Percentiles rank a stretch among this genome's conserved stretches.
phyloP scores from a whole-genome alignment of 1,140 invertebrate genomes.

The Eumaeus atala region DNA sequence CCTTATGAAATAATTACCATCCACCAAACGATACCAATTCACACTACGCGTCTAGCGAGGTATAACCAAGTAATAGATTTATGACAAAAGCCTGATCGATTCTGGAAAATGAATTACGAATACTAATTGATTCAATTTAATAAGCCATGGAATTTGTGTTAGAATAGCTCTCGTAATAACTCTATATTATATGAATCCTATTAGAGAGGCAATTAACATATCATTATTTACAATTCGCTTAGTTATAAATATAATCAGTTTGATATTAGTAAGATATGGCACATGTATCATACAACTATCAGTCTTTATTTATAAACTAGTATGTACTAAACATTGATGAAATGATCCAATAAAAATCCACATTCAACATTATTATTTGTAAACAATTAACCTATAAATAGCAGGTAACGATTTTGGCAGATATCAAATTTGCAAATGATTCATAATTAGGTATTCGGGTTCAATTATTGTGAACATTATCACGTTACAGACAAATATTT shows the following conservation, averaged over 20 bases:
- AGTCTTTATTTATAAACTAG: slow-evolving; percentile 10
- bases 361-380: slow-evolving; percentile 1
- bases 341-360: slow-evolving; percentile 5
- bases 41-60: not conserved
- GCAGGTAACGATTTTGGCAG: not conserved
- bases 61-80: slow-evolving; percentile 1
- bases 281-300: slow-evolving; percentile 13
- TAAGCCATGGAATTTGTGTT: slow-evolving; percentile 1
- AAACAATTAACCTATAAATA: slow-evolving; percentile 2
- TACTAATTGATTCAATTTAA: not conserved
- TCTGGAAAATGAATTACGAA: not conserved
- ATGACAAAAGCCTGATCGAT: slow-evolving; percentile 3
- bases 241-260: not conserved
- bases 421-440: not conserved
- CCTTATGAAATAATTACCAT: not conserved
- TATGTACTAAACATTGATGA: slow-evolving; percentile 3
- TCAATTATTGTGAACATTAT: too few relatives aligned
- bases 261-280: slow-evolving; percentile 13
- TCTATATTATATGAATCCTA: not conserved
- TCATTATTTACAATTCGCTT: slow-evolving; percentile 5
- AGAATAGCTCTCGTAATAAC: not conserved
- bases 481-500: too few relatives aligned
- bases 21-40: not conserved
- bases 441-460: too few relatives aligned
- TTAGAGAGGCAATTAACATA: not conserved